These are phyloP conservation scores for Tricholaema leucomelas DNA, from an alignment of 2,113 vertebrate species.

Conservation along the genomic window DNA sequence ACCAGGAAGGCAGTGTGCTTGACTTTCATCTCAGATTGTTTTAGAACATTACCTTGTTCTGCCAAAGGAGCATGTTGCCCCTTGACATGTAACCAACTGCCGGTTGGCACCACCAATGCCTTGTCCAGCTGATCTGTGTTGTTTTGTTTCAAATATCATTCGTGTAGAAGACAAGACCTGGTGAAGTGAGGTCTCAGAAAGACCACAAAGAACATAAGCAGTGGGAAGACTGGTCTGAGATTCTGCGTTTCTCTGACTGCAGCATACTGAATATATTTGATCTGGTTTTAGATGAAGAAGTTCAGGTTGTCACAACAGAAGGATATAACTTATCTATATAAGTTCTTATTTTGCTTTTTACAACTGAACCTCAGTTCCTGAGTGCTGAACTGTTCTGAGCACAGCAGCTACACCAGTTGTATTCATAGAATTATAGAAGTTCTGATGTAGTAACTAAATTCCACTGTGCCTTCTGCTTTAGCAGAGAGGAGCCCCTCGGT, in stretches of 20 bases:
- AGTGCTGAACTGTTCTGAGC: neutral
- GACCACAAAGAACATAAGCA: neutral
- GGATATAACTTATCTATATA: neutral
- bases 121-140: neutral
- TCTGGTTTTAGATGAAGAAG: neutral
- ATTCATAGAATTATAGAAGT: neutral
- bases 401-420: neutral
- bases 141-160: neutral
- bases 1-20: neutral
- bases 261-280: neutral
- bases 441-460: too few relatives aligned
- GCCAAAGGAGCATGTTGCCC: neutral
- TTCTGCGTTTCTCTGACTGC: neutral
- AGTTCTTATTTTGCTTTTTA: neutral
- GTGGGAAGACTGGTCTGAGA: neutral
- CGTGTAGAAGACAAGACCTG: neutral
- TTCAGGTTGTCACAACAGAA: neutral
- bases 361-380: rapidly evolving
- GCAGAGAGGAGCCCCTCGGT: too few relatives aligned
- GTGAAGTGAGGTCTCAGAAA: neutral
- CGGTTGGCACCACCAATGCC: neutral
- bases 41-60: neutral
- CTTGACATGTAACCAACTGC: neutral
- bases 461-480: too few relatives aligned
- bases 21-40: neutral